Percentiles rank a stretch among this genome's conserved stretches.
Evolutionary conservation across 2,888 invertebrate genomes (phyloP).

Genomic region (Aporophyla nigra): DNA sequence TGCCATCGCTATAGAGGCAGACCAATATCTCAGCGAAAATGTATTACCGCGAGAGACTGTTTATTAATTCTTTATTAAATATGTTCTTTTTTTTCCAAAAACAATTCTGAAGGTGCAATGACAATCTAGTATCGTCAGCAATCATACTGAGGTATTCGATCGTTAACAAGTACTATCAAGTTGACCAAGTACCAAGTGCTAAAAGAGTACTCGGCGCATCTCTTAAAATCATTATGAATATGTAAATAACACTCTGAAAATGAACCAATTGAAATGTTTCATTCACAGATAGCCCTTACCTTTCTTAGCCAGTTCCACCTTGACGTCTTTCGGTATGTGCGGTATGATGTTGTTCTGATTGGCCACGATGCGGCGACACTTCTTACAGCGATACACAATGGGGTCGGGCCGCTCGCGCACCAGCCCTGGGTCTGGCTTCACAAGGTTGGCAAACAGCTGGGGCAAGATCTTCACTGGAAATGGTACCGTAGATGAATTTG

Average conservation of each 20-base stretch:
- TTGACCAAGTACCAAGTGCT: too few species aligned
- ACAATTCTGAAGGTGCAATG: too few species aligned
- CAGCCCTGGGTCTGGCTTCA: constrained; percentile 95
- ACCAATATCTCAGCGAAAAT: too few species aligned
- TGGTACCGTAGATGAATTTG: constrained; percentile 29
- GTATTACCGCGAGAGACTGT: too few species aligned
- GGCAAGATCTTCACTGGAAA: constrained; percentile 95
- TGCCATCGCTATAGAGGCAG: too few species aligned
- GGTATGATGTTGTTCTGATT: constrained; percentile 94
- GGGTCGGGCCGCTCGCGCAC: constrained; percentile 95
- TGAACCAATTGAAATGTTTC: neutral
- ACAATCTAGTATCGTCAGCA: too few species aligned
- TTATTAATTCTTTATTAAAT: too few species aligned
- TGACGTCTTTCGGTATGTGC: constrained; percentile 90
- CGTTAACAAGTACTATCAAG: too few species aligned
- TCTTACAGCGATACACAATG: constrained; percentile 95
- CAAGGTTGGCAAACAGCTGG: constrained; percentile 94
- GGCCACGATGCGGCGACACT: constrained; percentile 96
- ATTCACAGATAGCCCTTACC: constrained; percentile 60
- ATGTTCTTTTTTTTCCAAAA: too few species aligned
- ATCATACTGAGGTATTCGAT: too few species aligned
- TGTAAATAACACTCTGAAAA: neutral
- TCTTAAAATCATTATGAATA: too few species aligned
- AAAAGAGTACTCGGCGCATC: too few species aligned
- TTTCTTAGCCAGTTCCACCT: constrained; percentile 83